Conservation (phyloP, 2,797 vertebrate genomes). For the Cynopterus sphinx region DNA sequence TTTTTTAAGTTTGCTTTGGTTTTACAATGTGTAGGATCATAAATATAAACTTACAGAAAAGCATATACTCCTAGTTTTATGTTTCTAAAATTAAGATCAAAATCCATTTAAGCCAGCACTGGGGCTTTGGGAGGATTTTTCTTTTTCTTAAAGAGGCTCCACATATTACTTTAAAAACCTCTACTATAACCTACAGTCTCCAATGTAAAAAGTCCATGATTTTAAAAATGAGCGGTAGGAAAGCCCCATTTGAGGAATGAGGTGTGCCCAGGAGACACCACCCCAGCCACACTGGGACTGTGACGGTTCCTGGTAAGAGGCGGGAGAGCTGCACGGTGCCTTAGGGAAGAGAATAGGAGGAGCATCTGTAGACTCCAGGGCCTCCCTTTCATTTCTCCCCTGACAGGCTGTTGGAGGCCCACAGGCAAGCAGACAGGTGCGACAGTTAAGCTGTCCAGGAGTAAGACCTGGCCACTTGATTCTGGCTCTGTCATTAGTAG, state of each 20-base stretch:
- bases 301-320: neutral
- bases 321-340: neutral
- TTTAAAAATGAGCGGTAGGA: neutral
- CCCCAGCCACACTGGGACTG: neutral
- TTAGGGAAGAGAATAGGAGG: neutral
- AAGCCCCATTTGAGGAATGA: neutral
- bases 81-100: conserved; percentile 2
- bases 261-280: neutral
- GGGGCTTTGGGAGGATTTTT: neutral
- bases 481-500: neutral
- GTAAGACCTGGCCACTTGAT: neutral
- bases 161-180: neutral
- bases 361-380: neutral
- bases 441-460: neutral
- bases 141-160: neutral
- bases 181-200: neutral
- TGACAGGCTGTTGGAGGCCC: no score
- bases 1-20: neutral
- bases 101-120: neutral
- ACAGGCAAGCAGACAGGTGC: neutral
- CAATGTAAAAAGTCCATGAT: neutral
- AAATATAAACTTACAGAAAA: neutral
- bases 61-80: neutral
- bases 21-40: neutral
- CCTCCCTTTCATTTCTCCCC: neutral